Percentiles rank a stretch among this genome's conserved stretches.
These are phyloP conservation scores for Sebastes cheni DNA, from an alignment of 2,797 vertebrate genomes.

Conservation along the genomic window DNA sequence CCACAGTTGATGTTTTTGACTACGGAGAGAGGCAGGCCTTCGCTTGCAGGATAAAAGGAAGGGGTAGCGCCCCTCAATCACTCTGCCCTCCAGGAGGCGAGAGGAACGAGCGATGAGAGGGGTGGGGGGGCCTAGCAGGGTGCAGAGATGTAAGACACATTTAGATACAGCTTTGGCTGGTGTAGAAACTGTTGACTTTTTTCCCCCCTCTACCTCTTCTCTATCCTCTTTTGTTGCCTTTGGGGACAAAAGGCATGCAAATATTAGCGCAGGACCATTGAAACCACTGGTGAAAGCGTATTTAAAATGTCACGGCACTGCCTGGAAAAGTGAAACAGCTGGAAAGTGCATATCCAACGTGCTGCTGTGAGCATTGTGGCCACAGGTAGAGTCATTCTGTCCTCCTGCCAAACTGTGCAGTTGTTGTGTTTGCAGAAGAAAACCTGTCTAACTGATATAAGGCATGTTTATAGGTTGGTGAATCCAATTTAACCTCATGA, in stretches of 20 bases:
- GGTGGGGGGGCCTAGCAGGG: constrained; percentile 72
- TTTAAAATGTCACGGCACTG: constrained; percentile 78
- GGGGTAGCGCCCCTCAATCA: constrained; percentile 82
- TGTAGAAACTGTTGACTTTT: constrained; percentile 77
- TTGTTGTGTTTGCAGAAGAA: constrained; percentile 1
- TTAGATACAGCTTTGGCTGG: constrained; percentile 77
- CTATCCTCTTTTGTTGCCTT: constrained; percentile 71
- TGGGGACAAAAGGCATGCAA: constrained; percentile 82
- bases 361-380: constrained; percentile 19
- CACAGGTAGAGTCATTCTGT: constrained; percentile 32
- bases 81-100: constrained; percentile 81
- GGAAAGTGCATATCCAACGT: constrained; percentile 52
- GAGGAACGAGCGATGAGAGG: constrained; percentile 76
- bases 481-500: constrained; percentile 51
- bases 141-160: constrained; percentile 80
- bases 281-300: constrained; percentile 65
- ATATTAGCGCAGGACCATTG: constrained; percentile 74
- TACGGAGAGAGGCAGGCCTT: constrained; percentile 69
- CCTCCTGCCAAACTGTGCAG: background rate
- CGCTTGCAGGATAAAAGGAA: constrained; percentile 82
- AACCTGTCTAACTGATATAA: background rate
- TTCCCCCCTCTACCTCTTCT: constrained; percentile 39
- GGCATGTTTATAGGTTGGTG: constrained; percentile 26
- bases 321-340: constrained; percentile 65
- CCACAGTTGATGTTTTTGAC: constrained; percentile 68